Evolutionary conservation across 2,113 vertebrate genomes (phyloP).

Genomic region (Cranoglanis bouderius): DNA sequence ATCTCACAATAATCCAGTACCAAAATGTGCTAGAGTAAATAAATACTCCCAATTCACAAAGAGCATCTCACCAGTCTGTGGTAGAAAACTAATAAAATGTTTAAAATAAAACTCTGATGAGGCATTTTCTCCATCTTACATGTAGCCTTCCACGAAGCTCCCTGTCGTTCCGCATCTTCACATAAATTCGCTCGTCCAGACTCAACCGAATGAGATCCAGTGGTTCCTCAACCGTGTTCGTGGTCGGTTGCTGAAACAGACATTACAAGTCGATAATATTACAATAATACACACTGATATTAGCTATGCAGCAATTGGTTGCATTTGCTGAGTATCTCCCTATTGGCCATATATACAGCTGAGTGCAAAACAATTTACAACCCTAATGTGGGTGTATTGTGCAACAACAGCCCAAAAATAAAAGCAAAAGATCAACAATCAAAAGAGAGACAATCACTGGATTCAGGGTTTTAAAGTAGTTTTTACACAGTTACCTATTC

Average conservation of each 20-base stretch:
- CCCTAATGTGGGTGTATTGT: too few species aligned
- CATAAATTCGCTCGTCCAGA: slow-evolving; percentile 95
- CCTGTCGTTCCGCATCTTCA: slow-evolving; percentile 97
- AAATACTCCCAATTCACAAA: background rate
- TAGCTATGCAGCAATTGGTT: background rate
- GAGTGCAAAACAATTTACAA: too few species aligned
- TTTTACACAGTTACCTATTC: background rate
- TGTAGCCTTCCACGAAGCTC: slow-evolving; percentile 93
- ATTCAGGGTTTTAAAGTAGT: background rate
- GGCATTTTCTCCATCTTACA: slow-evolving; percentile 70
- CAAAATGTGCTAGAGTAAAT: background rate
- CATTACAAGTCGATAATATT: background rate
- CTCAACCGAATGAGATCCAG: slow-evolving; percentile 95
- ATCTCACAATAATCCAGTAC: background rate
- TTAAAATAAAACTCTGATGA: background rate
- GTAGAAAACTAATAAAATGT: background rate
- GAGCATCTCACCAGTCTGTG: background rate
- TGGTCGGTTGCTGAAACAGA: slow-evolving; percentile 81
- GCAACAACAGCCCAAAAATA: too few species aligned
- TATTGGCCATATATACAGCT: too few species aligned
- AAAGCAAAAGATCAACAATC: background rate
- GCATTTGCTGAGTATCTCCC: background rate
- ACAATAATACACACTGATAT: background rate
- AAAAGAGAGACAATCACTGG: background rate
- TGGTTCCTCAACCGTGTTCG: slow-evolving; percentile 95